Evolutionary conservation across 2,888 invertebrate genomes (phyloP), one percentile per base, ranked within the genome.

Genomic region (Lepidonotus clava): DNA sequence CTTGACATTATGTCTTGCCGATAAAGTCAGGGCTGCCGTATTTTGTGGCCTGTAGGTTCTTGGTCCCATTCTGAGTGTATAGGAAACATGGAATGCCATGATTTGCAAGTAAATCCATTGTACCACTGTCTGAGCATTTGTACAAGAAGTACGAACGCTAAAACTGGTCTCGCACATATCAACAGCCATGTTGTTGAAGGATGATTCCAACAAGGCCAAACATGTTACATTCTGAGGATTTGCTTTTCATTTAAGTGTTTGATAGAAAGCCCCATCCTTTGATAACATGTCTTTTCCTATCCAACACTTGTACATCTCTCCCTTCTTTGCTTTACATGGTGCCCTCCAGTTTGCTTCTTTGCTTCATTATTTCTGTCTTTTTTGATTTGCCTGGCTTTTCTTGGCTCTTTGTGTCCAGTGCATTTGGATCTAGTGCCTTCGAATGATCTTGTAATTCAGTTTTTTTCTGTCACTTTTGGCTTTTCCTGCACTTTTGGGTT

Each of bases 11-110:
- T 28, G 34, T 86, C 24, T 86, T 77, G 8, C 38, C 1, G 14
- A 56, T 40, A 56, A 66, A 86, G 32, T 77, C 53, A 1, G 24
- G 56, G 24, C 61, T 77, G 11, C 86, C 86, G 76, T 32, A 85
- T 56, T 85, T 76, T 18, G 41, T 36, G 28, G 41, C 76, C 14
- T 40, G 4, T 36, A 38, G 41, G 21, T 66, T 40, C 40, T 24
- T 40, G 14, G 85, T 51, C 24, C 38, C n/a, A 24, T 41, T 41
- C 18, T 84, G 53, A 32, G 53, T 34, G 53, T 36, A 84, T 8
- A 53, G 34, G 36, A 84, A 84, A n/a, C 53, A 53, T 32, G 18
- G n/a, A 34, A 84, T 53, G 0, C 61, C 61, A 11, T 53, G 5
- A 1, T 14, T 32, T 0, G 38, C 14, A 5, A 84, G 51, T 24